Evolutionary conservation across 2,113 vertebrate genomes (phyloP).

Genomic region (Peromyscus californicus): DNA sequence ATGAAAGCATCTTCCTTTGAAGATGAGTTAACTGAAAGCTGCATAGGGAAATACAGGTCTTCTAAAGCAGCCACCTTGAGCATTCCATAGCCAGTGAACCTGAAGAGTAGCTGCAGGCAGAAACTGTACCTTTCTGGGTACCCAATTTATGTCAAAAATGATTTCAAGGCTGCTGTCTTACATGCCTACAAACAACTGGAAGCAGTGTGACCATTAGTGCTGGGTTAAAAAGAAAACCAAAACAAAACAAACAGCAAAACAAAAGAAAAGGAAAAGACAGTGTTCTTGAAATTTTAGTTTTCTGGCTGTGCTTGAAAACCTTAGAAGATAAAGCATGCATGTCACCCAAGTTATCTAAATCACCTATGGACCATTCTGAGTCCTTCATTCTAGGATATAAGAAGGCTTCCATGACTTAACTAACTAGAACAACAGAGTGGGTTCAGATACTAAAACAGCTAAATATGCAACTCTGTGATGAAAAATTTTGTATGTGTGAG

Average conservation of each 20-base stretch:
- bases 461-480: not conserved
- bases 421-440: not conserved
- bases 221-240: not conserved
- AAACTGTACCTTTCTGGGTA: not conserved
- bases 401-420: not conserved
- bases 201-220: not conserved
- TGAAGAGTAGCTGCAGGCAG: constrained; percentile 51
- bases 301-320: not conserved
- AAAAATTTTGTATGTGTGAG: not conserved
- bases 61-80: constrained; percentile 67
- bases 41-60: constrained; percentile 61
- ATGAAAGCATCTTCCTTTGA: constrained; percentile 77
- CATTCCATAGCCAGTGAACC: constrained; percentile 47
- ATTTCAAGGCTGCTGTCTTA: constrained; percentile 21
- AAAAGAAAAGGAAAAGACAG: not conserved
- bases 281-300: constrained; percentile 30
- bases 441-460: too few species aligned
- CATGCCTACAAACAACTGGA: not conserved
- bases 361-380: not conserved
- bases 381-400: not conserved
- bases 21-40: constrained; percentile 76
- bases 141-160: not conserved
- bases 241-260: not conserved
- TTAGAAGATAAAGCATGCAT: not conserved
- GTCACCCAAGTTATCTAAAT: not conserved